Evolutionary conservation across 1,140 invertebrate species (phyloP), one percentile per base, ranked within the genome.

Genomic region (Zelostemma sp.): DNA sequence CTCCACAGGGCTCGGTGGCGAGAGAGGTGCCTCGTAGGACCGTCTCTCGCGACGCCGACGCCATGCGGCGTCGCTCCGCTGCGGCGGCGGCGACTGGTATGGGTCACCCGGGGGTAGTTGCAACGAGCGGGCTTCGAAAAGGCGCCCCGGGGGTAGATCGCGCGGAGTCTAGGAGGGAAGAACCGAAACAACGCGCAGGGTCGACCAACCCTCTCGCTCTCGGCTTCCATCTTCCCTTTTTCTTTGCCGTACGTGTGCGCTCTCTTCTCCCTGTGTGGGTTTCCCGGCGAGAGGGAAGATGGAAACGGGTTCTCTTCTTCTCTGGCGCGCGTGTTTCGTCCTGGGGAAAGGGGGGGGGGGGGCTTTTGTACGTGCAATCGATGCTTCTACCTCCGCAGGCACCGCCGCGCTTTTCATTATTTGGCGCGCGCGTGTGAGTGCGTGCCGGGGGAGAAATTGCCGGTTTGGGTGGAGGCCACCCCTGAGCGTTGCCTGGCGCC

Each of bases 121-220:
- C 12, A n/a, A 48, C 51, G 31, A 18, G 15, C 43, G 28, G 35
- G 71, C 64, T 68, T n/a, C n/a, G n/a, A 19, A 54, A 64, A 61
- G 57, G 62, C 69, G 65, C 62, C 66, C 64, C 53, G 74, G 62
- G 72, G 66, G 65, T 62, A 70, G 62, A 68, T 54, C 45, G 51
- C 67, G 66, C n/a, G n/a, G n/a, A 68, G 67, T 66, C 66, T 55
- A 50, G 60, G 79, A 81, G 80, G 81, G 80, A 75, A 75, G 78
- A 49, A 59, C 58, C 50, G 60, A 69, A 71, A 77, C 74, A 82
- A 76, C 76, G 81, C 81, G 83, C 83, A 83, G 76, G 80, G 78
- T 77, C 77, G 68, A 72, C 63, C 77, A 78, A 78, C 80, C 79
- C 75, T 73, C 76, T 73, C 73, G 41, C 54, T n/a, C 59, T n/a